Evolutionary conservation across 2,113 vertebrate genomes (phyloP), one percentile per base, ranked within the genome.

Genomic region (Silurus glanis): DNA sequence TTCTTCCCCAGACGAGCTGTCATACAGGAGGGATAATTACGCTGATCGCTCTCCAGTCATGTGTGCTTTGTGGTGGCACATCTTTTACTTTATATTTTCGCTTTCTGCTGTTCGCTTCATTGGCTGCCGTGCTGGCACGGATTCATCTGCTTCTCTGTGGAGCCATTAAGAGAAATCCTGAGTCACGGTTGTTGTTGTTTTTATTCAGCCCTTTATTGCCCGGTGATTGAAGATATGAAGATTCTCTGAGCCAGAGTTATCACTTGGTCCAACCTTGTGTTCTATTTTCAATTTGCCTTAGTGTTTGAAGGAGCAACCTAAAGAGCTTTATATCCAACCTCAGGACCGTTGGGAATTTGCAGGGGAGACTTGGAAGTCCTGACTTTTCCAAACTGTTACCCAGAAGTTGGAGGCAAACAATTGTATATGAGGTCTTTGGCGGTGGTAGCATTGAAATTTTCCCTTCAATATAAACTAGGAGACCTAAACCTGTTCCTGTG

Each of bases 81-180:
- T 80, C 79, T 47, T 80, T 80, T 59, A 81, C 58, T 61, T 81
- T 62, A 62, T 45, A 81, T 81, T 62, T 62, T 13, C 47, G 58
- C 37, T 6, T 62, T 59, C n/a, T 47, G 19, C 62, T n/a, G 19
- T 62, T 61, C 19, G 6, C 58, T 62, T 81, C 79, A 23, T 23
- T 62, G 12, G 61, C 79, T 47, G 58, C 7, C 2, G 37, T 62
- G 58, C 58, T 62, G 79, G 58, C 79, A 6, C 13, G 37, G 79
- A 62, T 21, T 62, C 9, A 49, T 81, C 37, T 2, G 58, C 28
- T 62, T 62, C 79, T 81, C 79, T 14, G 58, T 47, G 79, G 79
- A 62, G 58, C 79, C 37, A 47, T 58, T 62, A 62, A 61, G 56
- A 14, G 10, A 61, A 10, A 47, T 81, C 28, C 28, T 2, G 56